Percentiles rank a stretch among this genome's conserved stretches.
Conservation (phyloP, 2,888 invertebrate species). For the Blastobasis adustella region DNA sequence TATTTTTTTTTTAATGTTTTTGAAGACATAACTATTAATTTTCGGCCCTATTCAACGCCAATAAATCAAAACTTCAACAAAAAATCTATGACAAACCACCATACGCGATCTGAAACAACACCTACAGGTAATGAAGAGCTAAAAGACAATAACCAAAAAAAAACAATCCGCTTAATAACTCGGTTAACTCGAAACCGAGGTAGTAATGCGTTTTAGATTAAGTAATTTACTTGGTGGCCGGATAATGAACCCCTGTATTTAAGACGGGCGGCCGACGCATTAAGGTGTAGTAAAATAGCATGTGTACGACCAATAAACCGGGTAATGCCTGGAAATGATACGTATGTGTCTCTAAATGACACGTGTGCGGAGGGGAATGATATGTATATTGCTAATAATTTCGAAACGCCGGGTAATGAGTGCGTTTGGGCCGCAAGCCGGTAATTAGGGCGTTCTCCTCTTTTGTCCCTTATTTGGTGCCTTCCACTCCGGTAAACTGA, state of each 20-base stretch:
- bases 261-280: neutral
- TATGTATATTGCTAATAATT: constrained; percentile 46
- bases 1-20: too few relatives aligned
- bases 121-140: too few relatives aligned
- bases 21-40: too few relatives aligned
- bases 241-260: neutral
- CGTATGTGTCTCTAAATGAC: too few relatives aligned
- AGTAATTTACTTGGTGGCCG: neutral
- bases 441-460: constrained; percentile 23
- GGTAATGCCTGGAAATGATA: constrained; percentile 17
- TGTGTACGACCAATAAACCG: constrained; percentile 4
- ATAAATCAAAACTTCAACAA: too few relatives aligned
- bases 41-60: too few relatives aligned
- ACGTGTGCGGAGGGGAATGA: constrained; percentile 18
- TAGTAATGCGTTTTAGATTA: too few relatives aligned
- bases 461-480: neutral
- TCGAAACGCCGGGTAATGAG: constrained; percentile 30
- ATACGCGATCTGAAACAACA: too few relatives aligned
- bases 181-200: neutral
- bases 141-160: neutral
- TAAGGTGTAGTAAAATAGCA: constrained; percentile 2
- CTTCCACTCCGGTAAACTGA: too few relatives aligned
- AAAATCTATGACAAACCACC: too few relatives aligned
- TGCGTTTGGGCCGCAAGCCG: constrained; percentile 15
- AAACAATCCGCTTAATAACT: neutral